Base-by-base conservation (phyloP, 2,797 vertebrate species). In the Chrosomus eos region DNA sequence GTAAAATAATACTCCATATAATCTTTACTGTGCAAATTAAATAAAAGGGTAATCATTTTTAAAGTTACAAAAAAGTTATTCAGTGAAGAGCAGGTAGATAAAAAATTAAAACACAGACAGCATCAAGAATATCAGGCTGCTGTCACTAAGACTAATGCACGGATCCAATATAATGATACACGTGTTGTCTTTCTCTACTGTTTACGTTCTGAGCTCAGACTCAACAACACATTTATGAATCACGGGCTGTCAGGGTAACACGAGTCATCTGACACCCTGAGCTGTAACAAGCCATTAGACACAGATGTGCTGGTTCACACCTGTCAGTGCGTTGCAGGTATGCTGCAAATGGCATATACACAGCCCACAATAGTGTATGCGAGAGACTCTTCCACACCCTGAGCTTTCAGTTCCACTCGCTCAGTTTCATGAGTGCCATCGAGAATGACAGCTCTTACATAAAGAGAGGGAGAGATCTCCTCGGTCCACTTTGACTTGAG, bases 371-470 rank as follows among this genome's bases (percentile, higher is more conserved):
- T 5, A 51, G 14, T 23, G 38, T 31, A 8, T 18, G 26, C 5
- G 43, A 53, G 40, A 40, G 45, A 26, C n/a, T 40, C 33, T 68
- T 83, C 48, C 77, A 48, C 13, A 45, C 51, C 19, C 72, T 18
- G 7, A 77, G 60, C 48, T 55, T 68, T 77, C 48, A 7, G 14
- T 43, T 76, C 64, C 81, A 45, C 83, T 85, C 67, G 81, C 78
- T 90, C 83, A 10, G 40, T 86, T 86, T 91, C 88, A 80, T 81
- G 82, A 85, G 80, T 89, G 85, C 88, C 86, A 92, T 87, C 83
- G 77, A 72, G 88, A 91, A 84, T 85, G 90, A 91, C 90, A 90
- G 76, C 88, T 89, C 89, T 93, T 92, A 91, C 88, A 88, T 92
- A 92, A 70, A 89, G 81, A 87, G 48, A 21, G 21, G 85, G 85